A percentile compares a stretch with the other conserved stretches of the same genome.
Conservation (phyloP, 2,888 invertebrate species). For the Meandrusa payeni region DNA sequence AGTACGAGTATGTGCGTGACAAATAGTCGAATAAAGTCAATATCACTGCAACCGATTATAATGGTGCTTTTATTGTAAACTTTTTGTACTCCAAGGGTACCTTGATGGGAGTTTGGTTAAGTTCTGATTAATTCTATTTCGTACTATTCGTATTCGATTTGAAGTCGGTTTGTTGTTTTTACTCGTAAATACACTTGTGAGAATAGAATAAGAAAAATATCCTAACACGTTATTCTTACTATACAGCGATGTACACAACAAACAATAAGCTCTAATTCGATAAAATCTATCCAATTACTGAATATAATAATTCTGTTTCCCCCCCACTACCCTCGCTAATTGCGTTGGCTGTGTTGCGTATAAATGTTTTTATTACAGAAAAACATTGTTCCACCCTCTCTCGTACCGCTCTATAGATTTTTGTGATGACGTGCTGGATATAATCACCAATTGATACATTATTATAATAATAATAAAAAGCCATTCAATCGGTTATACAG, state of each 20-base stretch:
- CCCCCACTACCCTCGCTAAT: conserved; percentile 39
- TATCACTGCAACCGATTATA: too few species aligned
- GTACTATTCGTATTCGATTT: too few species aligned
- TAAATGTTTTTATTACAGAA: conserved; percentile 41
- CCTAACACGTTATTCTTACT: conserved; percentile 11
- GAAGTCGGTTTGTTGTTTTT: too few species aligned
- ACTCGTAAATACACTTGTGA: too few species aligned
- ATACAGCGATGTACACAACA: conserved; percentile 21
- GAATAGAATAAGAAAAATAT: conserved; percentile 11
- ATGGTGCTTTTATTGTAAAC: too few species aligned
- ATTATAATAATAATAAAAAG: too few species aligned
- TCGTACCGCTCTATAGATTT: conserved; percentile 30
- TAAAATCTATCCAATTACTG: conserved; percentile 54
- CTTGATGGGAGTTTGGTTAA: too few species aligned
- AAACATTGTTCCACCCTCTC: conserved; percentile 37
- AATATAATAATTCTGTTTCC: conserved; percentile 52
- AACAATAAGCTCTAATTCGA: conserved; percentile 40
- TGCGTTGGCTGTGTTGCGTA: conserved; percentile 36
- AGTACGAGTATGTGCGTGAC: too few species aligned
- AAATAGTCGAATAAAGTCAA: too few species aligned
- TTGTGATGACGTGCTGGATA: conserved; percentile 14
- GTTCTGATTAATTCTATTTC: too few species aligned
- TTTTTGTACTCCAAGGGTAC: too few species aligned
- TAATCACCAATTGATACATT: conserved; percentile 15
- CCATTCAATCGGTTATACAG: too few species aligned